phyloP scores from a whole-genome alignment of 2,888 invertebrate species.

The Ramazzottius varieornatus region DNA sequence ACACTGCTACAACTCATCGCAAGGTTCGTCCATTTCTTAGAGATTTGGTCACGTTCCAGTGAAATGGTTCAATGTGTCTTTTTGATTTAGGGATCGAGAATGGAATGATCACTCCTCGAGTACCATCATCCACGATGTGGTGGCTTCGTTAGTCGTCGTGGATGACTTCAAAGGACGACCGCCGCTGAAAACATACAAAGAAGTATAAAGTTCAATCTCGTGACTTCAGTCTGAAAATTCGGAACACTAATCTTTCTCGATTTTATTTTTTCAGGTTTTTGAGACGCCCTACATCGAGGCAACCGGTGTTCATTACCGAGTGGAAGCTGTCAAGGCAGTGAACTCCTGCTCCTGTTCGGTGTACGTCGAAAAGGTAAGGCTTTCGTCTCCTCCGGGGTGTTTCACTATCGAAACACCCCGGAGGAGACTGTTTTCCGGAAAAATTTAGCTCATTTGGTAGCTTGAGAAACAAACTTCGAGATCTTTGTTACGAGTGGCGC shows the following conservation, averaged over 20 bases:
- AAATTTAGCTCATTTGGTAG: too few species aligned
- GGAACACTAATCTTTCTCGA: background rate
- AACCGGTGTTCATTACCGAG: background rate
- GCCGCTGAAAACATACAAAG: background rate
- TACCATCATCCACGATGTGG: background rate
- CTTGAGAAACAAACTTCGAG: background rate
- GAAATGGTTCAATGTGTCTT: background rate
- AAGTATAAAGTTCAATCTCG: too few species aligned
- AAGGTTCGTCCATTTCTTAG: background rate
- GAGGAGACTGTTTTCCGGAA: too few species aligned
- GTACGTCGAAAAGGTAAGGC: background rate
- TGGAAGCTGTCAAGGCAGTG: background rate
- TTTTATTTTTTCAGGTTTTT: background rate
- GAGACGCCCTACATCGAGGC: background rate
- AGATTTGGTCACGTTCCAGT: too few species aligned
- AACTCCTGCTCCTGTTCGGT: background rate
- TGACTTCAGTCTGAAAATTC: too few species aligned
- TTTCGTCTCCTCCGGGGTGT: too few species aligned
- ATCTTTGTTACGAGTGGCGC: background rate
- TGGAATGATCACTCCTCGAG: background rate
- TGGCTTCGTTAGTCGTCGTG: background rate
- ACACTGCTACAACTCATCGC: background rate
- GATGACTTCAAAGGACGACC: constrained; percentile 1
- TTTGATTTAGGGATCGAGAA: background rate
- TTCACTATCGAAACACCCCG: too few species aligned